Conservation (phyloP, 2,797 vertebrate genomes). For the Calcarius lapponicus region DNA sequence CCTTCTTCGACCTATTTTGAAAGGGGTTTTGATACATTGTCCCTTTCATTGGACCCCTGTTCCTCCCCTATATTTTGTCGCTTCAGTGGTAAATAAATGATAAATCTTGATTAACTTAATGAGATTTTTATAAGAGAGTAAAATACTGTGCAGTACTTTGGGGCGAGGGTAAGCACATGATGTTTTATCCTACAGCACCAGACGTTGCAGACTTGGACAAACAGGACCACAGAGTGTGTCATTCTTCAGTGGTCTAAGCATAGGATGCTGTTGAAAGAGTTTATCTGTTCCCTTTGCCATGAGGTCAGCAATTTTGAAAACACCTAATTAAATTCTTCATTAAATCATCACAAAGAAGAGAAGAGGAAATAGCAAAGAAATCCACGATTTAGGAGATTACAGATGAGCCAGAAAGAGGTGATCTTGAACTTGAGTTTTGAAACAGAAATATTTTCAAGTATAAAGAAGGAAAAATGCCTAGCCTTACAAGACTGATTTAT, state of each 20-base stretch:
- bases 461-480: background rate
- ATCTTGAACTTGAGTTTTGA: background rate
- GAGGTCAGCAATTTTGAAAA: background rate
- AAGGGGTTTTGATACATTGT: background rate
- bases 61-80: background rate
- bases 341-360: background rate
- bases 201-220: background rate
- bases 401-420: background rate
- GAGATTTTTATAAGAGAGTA: background rate
- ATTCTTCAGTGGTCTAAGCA: background rate
- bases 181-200: background rate
- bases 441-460: background rate
- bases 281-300: background rate
- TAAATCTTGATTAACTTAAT: background rate
- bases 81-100: background rate
- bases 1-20: background rate
- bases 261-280: background rate
- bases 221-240: background rate
- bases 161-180: rapidly evolving
- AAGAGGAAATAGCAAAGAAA: background rate
- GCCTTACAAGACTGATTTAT: background rate
- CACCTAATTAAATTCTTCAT: background rate
- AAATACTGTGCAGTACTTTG: background rate
- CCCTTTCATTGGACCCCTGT: rapidly evolving
- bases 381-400: background rate